phyloP scores from a whole-genome alignment of 2,113 vertebrate genomes.

The Corythornis madagascariensis region DNA sequence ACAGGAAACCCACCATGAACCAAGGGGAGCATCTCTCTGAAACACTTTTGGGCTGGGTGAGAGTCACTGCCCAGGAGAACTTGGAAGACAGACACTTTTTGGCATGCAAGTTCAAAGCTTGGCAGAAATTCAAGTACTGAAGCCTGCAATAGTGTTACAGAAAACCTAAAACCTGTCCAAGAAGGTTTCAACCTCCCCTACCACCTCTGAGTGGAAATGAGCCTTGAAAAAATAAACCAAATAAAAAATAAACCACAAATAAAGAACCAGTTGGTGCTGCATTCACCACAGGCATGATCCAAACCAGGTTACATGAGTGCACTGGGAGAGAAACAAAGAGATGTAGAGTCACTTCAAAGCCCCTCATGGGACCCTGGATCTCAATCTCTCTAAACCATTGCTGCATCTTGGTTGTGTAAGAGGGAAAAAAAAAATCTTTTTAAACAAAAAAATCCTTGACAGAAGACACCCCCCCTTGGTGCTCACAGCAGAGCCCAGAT shows the following conservation, averaged over 20 bases:
- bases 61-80: rapidly evolving
- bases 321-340: not conserved
- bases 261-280: not conserved
- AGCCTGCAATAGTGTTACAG: too few relatives aligned
- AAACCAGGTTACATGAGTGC: not conserved
- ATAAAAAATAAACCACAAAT: too few relatives aligned
- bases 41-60: not conserved
- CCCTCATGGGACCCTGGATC: not conserved
- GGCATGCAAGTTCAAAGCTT: not conserved
- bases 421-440: too few relatives aligned
- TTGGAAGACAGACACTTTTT: not conserved
- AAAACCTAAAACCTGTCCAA: not conserved
- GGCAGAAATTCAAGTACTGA: not conserved
- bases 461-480: not conserved
- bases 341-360: not conserved
- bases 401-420: not conserved
- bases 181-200: not conserved
- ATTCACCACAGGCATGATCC: not conserved
- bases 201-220: not conserved
- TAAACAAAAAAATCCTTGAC: not conserved
- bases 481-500: not conserved
- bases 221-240: not conserved
- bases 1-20: not conserved
- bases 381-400: not conserved
- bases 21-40: not conserved